Evolutionary conservation across 2,113 vertebrate genomes (phyloP).

Genomic region (Gymnarchus niloticus): DNA sequence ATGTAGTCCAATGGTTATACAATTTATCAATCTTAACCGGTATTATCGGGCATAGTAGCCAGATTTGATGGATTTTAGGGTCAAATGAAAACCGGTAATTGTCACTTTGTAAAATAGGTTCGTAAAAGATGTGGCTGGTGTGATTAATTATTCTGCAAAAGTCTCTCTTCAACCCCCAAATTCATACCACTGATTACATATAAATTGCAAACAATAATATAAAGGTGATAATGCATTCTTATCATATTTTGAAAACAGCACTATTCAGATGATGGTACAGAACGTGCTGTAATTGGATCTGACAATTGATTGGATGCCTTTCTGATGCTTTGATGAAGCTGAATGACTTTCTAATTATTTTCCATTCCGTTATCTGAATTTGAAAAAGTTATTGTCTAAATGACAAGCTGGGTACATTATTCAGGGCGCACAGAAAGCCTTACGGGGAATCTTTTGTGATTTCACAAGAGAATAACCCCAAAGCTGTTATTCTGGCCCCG

Average conservation of each 20-base stretch:
- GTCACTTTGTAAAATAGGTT: constrained; percentile 10
- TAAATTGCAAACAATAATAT: not conserved
- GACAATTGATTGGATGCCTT: constrained; percentile 4
- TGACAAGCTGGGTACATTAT: not conserved
- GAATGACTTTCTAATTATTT: not conserved
- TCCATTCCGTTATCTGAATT: not conserved
- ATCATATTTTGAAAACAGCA: not conserved
- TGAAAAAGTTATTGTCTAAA: constrained; percentile 3
- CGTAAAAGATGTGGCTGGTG: no score
- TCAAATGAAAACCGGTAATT: constrained; percentile 13
- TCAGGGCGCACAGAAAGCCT: not conserved
- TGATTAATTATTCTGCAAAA: constrained; percentile 15
- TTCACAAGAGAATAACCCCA: not conserved
- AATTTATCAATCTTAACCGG: constrained; percentile 3
- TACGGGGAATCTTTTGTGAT: not conserved
- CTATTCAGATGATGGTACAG: not conserved
- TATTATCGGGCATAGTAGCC: not conserved
- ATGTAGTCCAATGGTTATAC: not conserved
- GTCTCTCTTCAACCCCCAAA: not conserved
- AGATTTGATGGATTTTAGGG: constrained; percentile 13
- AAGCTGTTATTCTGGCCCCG: not conserved
- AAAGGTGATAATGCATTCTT: not conserved
- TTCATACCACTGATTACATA: not conserved
- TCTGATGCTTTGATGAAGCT: not conserved
- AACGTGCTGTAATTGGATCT: constrained; percentile 13